Conservation (phyloP, 2,113 vertebrate genomes). For the Alligator sinensis region DNA sequence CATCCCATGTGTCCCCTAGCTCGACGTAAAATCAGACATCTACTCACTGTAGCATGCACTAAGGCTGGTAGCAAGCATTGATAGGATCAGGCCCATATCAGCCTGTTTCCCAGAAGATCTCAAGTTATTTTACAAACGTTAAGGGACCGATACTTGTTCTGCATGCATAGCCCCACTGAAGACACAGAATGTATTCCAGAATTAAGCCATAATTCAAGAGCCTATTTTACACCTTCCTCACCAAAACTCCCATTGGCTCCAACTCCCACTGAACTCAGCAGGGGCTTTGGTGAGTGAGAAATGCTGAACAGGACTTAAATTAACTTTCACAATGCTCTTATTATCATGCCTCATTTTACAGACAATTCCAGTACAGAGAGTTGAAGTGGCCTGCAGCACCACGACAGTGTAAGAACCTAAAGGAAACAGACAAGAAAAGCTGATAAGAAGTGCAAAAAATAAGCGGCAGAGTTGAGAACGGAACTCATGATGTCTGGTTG, state of each 20-base stretch:
- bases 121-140: conserved; percentile 24
- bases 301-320: conserved; percentile 46
- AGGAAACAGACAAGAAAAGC: conserved; percentile 12
- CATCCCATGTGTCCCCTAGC: neutral
- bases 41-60: neutral
- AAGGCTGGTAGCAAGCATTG: neutral
- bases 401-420: conserved; percentile 33
- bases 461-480: conserved; percentile 62
- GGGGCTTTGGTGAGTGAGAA: conserved; percentile 34
- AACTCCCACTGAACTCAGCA: neutral
- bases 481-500: conserved; percentile 71
- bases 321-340: conserved; percentile 30
- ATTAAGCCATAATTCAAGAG: conserved; percentile 40
- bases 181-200: conserved; percentile 22
- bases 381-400: conserved; percentile 18
- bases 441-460: conserved; percentile 57
- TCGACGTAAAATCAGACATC: conserved; percentile 36
- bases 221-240: conserved; percentile 47
- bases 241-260: conserved; percentile 35
- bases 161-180: conserved; percentile 52
- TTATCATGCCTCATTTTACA: conserved; percentile 60
- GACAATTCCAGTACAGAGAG: conserved; percentile 45
- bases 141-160: conserved; percentile 10
- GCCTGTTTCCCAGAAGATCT: conserved; percentile 10
- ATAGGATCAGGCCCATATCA: neutral